A percentile compares a stretch with the other conserved stretches of the same genome.
phyloP scores from a whole-genome alignment of 2,888 invertebrate species.

The Smittia sp. region DNA sequence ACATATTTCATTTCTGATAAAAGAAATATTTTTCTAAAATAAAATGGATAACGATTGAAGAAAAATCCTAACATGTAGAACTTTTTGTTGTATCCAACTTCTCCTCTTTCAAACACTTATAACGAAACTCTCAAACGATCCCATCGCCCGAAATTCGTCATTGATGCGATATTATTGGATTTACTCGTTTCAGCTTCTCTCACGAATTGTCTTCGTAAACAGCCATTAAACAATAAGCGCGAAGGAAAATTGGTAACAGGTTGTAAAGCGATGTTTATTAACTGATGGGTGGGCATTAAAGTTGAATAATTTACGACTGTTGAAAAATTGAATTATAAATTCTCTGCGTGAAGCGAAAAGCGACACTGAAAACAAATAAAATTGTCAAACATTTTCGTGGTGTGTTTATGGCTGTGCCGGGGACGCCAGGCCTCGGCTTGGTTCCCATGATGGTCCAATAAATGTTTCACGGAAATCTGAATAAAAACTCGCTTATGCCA shows the following conservation, averaged over 20 bases:
- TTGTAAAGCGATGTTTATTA: slow-evolving; percentile 35
- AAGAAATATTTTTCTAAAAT: too few relatives aligned
- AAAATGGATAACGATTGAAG: too few relatives aligned
- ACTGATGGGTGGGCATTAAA: slow-evolving; percentile 36
- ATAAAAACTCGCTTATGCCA: not conserved
- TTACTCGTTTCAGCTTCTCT: not conserved
- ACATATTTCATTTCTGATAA: too few relatives aligned
- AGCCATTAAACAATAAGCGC: not conserved
- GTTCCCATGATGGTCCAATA: not conserved
- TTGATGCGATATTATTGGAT: not conserved
- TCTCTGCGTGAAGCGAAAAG: slow-evolving; percentile 34
- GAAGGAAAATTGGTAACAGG: slow-evolving; percentile 30
- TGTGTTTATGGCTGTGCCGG: slow-evolving; percentile 37
- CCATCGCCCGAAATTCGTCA: not conserved
- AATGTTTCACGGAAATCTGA: not conserved
- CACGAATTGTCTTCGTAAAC: slow-evolving; percentile 3
- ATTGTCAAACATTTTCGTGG: slow-evolving; percentile 41
- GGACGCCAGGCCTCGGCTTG: not conserved
- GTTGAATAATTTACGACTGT: slow-evolving; percentile 40
- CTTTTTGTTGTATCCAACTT: too few relatives aligned
- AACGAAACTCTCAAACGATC: too few relatives aligned
- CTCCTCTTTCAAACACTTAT: too few relatives aligned
- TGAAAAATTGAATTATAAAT: slow-evolving; percentile 41
- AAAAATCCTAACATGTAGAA: too few relatives aligned
- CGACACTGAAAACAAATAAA: slow-evolving; percentile 41